Conservation (phyloP, 1,140 invertebrate species). For the Musca domestica region DNA sequence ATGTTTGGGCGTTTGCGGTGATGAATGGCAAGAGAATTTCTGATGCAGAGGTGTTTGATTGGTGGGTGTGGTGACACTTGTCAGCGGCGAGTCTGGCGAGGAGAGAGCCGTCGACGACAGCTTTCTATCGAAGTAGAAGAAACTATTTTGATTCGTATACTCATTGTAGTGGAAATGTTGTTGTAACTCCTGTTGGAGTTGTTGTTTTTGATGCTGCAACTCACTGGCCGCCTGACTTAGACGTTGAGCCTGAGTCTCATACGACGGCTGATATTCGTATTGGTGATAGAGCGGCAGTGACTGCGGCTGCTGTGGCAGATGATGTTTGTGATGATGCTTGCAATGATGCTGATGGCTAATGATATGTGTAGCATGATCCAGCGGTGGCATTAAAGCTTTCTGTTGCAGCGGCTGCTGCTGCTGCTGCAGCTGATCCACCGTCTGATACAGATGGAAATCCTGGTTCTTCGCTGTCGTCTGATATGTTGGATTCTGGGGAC, state of each 20-base stretch:
- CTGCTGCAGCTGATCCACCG: constrained; percentile 10
- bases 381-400: constrained; percentile 25
- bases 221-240: constrained; percentile 17
- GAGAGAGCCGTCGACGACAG: background rate
- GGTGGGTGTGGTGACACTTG: too few relatives aligned
- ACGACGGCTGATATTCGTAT: constrained; percentile 14
- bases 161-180: constrained; percentile 34
- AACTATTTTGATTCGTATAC: background rate
- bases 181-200: constrained; percentile 30
- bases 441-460: background rate
- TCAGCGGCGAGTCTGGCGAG: constrained; percentile 1
- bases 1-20: constrained; percentile 1
- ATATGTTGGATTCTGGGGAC: constrained; percentile 18
- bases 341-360: constrained; percentile 19
- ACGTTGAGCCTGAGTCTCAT: constrained; percentile 14
- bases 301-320: constrained; percentile 22
- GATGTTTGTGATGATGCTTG: constrained; percentile 27
- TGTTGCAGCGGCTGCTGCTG: background rate
- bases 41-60: background rate
- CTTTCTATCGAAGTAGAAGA: background rate
- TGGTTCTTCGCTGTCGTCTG: background rate
- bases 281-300: constrained; percentile 1
- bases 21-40: constrained; percentile 4
- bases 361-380: constrained; percentile 22
- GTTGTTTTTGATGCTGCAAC: constrained; percentile 24